Evolutionary conservation across 1,140 invertebrate species (phyloP).

Genomic region (Eurosta solidaginis): DNA sequence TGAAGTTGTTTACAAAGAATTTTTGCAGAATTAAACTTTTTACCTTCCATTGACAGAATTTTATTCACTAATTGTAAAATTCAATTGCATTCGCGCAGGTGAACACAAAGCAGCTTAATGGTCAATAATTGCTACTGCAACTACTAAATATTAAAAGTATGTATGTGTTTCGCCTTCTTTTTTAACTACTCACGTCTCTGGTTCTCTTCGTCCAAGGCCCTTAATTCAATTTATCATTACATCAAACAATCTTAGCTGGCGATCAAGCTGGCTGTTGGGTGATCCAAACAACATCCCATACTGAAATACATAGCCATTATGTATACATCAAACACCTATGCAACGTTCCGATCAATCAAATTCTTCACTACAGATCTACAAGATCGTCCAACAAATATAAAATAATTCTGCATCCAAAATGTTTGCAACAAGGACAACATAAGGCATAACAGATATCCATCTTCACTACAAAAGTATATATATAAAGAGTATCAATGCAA

Average conservation of each 20-base stretch:
- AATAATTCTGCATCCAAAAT: background rate
- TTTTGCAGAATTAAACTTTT: background rate
- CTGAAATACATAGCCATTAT: background rate
- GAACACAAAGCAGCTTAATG: background rate
- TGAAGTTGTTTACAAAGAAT: background rate
- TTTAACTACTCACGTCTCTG: background rate
- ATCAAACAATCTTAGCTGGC: background rate
- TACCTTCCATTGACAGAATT: background rate
- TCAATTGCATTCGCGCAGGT: slow-evolving; percentile 14
- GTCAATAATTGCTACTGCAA: background rate
- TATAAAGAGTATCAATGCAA: background rate
- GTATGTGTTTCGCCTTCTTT: background rate
- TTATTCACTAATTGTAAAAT: slow-evolving; percentile 17
- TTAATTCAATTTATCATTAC: background rate
- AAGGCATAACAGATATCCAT: background rate
- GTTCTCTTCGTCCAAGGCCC: background rate
- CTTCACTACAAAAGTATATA: background rate
- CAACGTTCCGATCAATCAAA: background rate
- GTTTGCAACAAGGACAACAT: background rate
- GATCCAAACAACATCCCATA: background rate
- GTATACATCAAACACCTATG: slow-evolving; percentile 7
- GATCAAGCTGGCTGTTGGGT: background rate
- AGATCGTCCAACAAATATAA: background rate
- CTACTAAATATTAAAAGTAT: background rate
- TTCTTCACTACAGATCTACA: background rate